phyloP scores from a whole-genome alignment of 2,888 invertebrate genomes.

The Cheilosia impressa region DNA sequence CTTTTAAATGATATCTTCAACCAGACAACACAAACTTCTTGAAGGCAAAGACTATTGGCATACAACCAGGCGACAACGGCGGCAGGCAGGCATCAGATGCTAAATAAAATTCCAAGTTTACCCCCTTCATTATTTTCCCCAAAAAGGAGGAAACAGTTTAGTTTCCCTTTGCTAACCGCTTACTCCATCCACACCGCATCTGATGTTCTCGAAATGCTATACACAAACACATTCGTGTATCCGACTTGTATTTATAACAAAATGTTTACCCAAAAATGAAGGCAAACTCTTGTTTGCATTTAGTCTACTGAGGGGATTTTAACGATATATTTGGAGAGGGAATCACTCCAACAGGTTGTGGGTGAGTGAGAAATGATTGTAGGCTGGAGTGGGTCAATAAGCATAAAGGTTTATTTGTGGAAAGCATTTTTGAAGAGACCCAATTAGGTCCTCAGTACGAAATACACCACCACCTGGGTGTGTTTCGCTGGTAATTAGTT shows the following conservation, averaged over 20 bases:
- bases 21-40: slow-evolving; percentile 32
- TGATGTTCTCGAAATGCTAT: not conserved
- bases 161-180: slow-evolving; percentile 30
- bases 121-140: slow-evolving; percentile 3
- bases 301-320: slow-evolving; percentile 29
- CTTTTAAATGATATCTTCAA: slow-evolving; percentile 34
- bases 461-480: slow-evolving; percentile 3
- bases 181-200: slow-evolving; percentile 15
- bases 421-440: slow-evolving; percentile 15
- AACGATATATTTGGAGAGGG: slow-evolving; percentile 45
- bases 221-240: not conserved
- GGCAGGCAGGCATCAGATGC: slow-evolving; percentile 20
- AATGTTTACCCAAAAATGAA: slow-evolving; percentile 68
- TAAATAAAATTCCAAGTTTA: slow-evolving; percentile 28
- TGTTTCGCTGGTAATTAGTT: slow-evolving; percentile 41
- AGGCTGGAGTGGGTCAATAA: slow-evolving; percentile 42
- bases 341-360: slow-evolving; percentile 62
- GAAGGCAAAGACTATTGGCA: not conserved
- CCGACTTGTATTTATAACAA: slow-evolving; percentile 56
- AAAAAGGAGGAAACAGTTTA: slow-evolving; percentile 41
- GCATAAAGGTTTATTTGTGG: slow-evolving; percentile 57
- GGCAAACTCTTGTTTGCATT: slow-evolving; percentile 63
- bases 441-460: slow-evolving; percentile 15
- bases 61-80: not conserved
- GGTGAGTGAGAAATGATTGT: not conserved